These are phyloP conservation scores for Lasiommata megera DNA, from an alignment of 2,888 invertebrate genomes.

Conservation along the genomic window DNA sequence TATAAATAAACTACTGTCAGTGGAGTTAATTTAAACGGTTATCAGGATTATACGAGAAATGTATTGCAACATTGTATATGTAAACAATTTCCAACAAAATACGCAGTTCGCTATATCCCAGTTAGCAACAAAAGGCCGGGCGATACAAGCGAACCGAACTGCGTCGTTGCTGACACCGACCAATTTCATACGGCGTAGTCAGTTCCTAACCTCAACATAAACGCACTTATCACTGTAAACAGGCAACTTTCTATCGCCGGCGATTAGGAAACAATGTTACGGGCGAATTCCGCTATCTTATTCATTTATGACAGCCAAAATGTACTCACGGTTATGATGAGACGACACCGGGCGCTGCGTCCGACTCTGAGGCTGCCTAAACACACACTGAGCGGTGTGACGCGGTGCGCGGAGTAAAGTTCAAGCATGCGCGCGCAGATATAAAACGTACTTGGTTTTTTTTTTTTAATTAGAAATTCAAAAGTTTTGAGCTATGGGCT, in stretches of 20 bases:
- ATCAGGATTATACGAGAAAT: too few species aligned
- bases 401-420: conserved; percentile 53
- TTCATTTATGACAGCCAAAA: conserved; percentile 36
- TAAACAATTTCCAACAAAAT: conserved; percentile 42
- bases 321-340: conserved; percentile 55
- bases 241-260: conserved; percentile 23
- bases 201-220: conserved; percentile 55
- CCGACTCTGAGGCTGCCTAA: conserved; percentile 54
- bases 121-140: conserved; percentile 74
- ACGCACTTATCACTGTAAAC: conserved; percentile 25
- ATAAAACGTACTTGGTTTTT: conserved; percentile 49
- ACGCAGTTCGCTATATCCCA: conserved; percentile 63
- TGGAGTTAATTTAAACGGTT: too few species aligned
- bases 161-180: conserved; percentile 59
- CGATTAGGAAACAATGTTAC: conserved; percentile 21
- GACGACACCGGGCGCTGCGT: conserved; percentile 44
- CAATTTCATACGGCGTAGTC: conserved; percentile 66
- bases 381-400: conserved; percentile 52
- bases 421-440: conserved; percentile 36
- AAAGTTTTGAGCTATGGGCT: conserved; percentile 32
- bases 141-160: conserved; percentile 59
- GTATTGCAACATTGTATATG: conserved; percentile 42
- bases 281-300: conserved; percentile 48
- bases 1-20: conserved; percentile 7
- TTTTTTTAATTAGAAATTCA: conserved; percentile 52